phyloP scores from a whole-genome alignment of 2,797 vertebrate genomes.

The Phrynocephalus forsythii region DNA sequence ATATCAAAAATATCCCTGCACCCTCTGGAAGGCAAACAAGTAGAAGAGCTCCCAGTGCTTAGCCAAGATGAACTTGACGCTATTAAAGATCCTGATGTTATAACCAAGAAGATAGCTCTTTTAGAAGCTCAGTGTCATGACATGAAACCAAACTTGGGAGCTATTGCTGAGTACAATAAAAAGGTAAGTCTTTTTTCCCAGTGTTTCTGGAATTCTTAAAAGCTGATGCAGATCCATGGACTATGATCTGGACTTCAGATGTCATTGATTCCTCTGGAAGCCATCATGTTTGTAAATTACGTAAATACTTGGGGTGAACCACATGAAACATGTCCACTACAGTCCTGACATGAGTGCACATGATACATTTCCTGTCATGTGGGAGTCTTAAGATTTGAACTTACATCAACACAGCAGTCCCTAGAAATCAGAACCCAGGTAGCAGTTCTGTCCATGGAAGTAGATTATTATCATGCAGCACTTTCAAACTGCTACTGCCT shows the following conservation, averaged over 20 bases:
- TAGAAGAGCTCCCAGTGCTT: slow-evolving; percentile 83
- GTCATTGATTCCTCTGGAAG: not conserved
- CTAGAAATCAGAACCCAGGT: not conserved
- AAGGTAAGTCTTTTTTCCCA: slow-evolving; percentile 80
- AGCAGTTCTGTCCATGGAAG: not conserved
- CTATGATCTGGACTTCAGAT: not conserved
- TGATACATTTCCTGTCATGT: not conserved
- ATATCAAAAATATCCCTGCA: slow-evolving; percentile 87
- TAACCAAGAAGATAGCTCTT: slow-evolving; percentile 89
- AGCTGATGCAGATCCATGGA: not conserved
- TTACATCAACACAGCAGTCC: not conserved
- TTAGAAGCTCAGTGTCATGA: slow-evolving; percentile 89
- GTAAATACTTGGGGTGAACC: not conserved
- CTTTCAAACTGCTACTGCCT: no score
- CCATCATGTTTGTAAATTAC: not conserved
- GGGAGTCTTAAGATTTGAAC: not conserved
- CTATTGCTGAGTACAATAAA: slow-evolving; percentile 91
- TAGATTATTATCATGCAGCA: no score
- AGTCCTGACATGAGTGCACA: not conserved
- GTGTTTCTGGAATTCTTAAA: not conserved
- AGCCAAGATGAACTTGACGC: slow-evolving; percentile 82
- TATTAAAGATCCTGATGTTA: slow-evolving; percentile 81
- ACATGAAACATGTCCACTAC: not conserved
- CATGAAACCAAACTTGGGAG: slow-evolving; percentile 92
- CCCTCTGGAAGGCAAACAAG: slow-evolving; percentile 81